Evolutionary conservation across 2,113 vertebrate species (phyloP).

Genomic region (Sinocyclocheilus anshuiensis): DNA sequence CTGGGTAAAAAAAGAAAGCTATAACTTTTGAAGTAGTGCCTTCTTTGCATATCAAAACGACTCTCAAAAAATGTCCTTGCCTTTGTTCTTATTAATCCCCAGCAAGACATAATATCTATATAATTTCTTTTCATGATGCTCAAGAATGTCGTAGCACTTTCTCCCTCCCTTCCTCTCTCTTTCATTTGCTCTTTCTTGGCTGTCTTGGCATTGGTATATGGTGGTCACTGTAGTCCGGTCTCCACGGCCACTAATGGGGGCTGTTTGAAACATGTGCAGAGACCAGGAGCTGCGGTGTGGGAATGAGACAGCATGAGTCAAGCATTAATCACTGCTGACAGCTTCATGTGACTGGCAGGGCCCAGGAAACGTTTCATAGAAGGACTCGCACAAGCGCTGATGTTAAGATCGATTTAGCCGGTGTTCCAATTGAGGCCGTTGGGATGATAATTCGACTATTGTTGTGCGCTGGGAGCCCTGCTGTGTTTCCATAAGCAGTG

Average conservation of each 20-base stretch:
- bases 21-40: constrained; percentile 20
- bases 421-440: constrained; percentile 38
- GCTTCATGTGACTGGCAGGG: constrained; percentile 42
- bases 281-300: constrained; percentile 39
- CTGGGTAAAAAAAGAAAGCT: neutral
- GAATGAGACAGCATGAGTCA: constrained; percentile 46
- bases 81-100: constrained; percentile 15
- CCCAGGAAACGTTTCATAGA: constrained; percentile 30
- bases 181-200: constrained; percentile 1
- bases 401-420: constrained; percentile 51
- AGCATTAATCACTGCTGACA: constrained; percentile 56
- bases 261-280: constrained; percentile 38
- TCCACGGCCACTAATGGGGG: constrained; percentile 40
- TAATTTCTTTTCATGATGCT: constrained; percentile 18
- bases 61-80: neutral
- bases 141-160: neutral
- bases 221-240: constrained; percentile 51
- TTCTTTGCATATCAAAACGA: constrained; percentile 49
- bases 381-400: constrained; percentile 40
- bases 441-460: constrained; percentile 26
- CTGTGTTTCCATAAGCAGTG: constrained; percentile 27
- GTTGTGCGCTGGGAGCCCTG: constrained; percentile 23
- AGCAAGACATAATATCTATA: constrained; percentile 17
- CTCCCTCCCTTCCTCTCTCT: neutral
- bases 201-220: constrained; percentile 41